Percentiles rank a stretch among this genome's conserved stretches.
Evolutionary conservation across 2,797 vertebrate species (phyloP).

Genomic region (Molossus molossus): DNA sequence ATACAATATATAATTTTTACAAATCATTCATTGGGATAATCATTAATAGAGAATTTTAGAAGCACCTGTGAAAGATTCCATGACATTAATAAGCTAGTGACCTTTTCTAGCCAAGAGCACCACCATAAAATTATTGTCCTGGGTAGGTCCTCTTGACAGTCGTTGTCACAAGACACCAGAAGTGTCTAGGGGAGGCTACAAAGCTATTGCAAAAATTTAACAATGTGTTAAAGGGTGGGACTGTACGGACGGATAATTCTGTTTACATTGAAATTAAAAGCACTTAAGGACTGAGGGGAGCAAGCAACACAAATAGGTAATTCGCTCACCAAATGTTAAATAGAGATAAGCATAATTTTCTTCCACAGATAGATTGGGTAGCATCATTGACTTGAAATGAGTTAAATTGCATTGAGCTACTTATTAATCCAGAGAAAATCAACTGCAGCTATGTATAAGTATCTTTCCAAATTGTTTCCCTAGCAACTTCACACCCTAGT

Average conservation of each 20-base stretch:
- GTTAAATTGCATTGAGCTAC: slow-evolving; percentile 74
- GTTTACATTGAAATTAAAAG: slow-evolving; percentile 71
- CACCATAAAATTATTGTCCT: background rate
- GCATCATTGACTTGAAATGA: slow-evolving; percentile 74
- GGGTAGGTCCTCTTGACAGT: background rate
- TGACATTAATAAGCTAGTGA: slow-evolving; percentile 33
- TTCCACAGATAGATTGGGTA: slow-evolving; percentile 67
- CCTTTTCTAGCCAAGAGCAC: slow-evolving; percentile 44
- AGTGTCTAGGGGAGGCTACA: slow-evolving; percentile 2
- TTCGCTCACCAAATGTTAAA: slow-evolving; percentile 61
- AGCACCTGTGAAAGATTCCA: background rate
- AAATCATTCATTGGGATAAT: background rate
- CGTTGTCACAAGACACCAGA: background rate
- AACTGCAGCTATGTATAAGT: slow-evolving; percentile 29
- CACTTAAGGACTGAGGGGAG: slow-evolving; percentile 56
- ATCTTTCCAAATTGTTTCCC: slow-evolving; percentile 71
- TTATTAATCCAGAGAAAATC: slow-evolving; percentile 74
- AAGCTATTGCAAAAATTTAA: slow-evolving; percentile 39
- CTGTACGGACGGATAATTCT: slow-evolving; percentile 21
- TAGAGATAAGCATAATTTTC: slow-evolving; percentile 73
- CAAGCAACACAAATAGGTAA: slow-evolving; percentile 33
- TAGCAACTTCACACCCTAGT: slow-evolving; percentile 69
- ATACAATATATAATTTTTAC: background rate
- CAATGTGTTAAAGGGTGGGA: background rate
- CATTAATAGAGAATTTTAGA: slow-evolving; percentile 28